These are phyloP conservation scores for Conomelus anceps DNA, from an alignment of 2,888 invertebrate genomes.

Conservation along the genomic window DNA sequence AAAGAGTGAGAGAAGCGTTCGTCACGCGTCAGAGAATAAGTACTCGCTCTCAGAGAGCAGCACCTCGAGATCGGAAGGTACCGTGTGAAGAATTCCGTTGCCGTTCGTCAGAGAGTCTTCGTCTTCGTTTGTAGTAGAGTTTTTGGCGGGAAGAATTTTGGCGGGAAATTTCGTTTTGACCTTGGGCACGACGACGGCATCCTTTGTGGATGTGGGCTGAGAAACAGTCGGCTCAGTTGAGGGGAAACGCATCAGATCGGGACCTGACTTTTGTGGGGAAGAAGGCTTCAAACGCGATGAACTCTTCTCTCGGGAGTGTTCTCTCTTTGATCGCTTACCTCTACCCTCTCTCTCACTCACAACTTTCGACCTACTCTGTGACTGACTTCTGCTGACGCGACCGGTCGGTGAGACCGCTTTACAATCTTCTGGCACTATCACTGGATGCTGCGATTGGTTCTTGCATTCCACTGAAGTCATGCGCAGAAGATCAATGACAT, in stretches of 20 bases:
- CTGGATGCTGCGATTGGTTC: slow-evolving; percentile 31
- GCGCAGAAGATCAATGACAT: slow-evolving; percentile 32
- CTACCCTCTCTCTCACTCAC: slow-evolving; percentile 9
- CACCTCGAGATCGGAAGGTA: slow-evolving; percentile 55
- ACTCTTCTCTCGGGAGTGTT: slow-evolving; percentile 6
- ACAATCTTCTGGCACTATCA: slow-evolving; percentile 31
- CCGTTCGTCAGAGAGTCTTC: slow-evolving; percentile 35
- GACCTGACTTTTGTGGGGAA: not conserved
- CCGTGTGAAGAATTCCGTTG: slow-evolving; percentile 53
- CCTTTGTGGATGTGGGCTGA: slow-evolving; percentile 12
- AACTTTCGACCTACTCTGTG: not conserved
- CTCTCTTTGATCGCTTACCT: slow-evolving; percentile 13
- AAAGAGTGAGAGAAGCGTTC: slow-evolving; percentile 10
- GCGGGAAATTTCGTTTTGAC: not conserved
- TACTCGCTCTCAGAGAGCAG: slow-evolving; percentile 41
- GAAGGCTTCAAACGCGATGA: not conserved
- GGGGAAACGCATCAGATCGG: slow-evolving; percentile 32
- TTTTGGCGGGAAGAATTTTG: not conserved
- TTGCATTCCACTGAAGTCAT: slow-evolving; percentile 35
- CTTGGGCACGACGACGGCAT: slow-evolving; percentile 3
- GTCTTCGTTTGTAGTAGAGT: slow-evolving; percentile 19
- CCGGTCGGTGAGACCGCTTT: slow-evolving; percentile 17
- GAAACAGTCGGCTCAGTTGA: slow-evolving; percentile 31
- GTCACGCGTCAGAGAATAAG: slow-evolving; percentile 32
- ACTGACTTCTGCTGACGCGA: slow-evolving; percentile 21